phyloP scores from a whole-genome alignment of 2,113 vertebrate genomes.

The Hypanus sabinus region DNA sequence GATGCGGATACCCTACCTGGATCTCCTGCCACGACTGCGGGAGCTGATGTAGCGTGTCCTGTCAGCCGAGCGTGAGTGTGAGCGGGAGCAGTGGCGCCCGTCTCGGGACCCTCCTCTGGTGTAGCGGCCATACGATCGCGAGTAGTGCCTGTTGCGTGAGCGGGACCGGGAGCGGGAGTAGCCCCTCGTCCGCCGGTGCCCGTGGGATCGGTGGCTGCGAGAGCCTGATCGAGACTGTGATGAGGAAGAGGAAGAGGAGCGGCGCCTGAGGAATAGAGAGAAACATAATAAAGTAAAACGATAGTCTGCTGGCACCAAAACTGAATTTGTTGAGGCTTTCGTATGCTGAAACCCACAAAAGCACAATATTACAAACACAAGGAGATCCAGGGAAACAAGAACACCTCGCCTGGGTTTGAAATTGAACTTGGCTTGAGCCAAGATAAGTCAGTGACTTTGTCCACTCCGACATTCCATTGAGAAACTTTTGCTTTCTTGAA shows the following conservation, averaged over 20 bases:
- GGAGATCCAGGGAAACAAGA: background rate
- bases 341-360: background rate
- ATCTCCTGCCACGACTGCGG: constrained; percentile 47
- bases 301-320: background rate
- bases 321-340: background rate
- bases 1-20: constrained; percentile 47
- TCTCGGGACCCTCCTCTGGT: constrained; percentile 65
- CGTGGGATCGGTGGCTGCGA: constrained; percentile 58
- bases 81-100: constrained; percentile 53
- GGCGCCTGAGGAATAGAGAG: constrained; percentile 56
- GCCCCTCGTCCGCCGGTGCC: constrained; percentile 58
- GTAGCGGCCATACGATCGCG: constrained; percentile 59
- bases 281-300: constrained; percentile 53
- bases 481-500: background rate
- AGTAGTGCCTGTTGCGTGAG: constrained; percentile 59
- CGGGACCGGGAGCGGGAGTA: constrained; percentile 61
- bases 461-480: background rate
- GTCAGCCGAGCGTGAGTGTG: constrained; percentile 58
- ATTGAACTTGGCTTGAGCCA: background rate
- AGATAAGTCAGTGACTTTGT: background rate
- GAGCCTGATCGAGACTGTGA: constrained; percentile 69
- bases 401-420: no score
- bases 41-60: constrained; percentile 55
- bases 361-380: constrained; percentile 33
- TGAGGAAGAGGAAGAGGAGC: constrained; percentile 64